Evolutionary conservation across 2,113 vertebrate species (phyloP).

Genomic region (Mesembrinibis cayennensis): DNA sequence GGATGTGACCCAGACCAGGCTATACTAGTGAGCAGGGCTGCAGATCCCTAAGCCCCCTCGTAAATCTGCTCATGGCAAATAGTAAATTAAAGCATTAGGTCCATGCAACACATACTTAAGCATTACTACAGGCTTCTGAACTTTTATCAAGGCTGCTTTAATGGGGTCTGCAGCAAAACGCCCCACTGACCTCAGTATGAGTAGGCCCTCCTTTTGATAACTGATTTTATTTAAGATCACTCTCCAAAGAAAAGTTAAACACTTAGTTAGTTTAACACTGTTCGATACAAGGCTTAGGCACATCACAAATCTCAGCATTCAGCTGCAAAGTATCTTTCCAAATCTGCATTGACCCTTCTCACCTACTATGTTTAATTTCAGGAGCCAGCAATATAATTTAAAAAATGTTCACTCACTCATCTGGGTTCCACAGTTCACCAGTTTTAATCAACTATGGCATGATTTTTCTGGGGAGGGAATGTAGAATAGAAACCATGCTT

Average conservation of each 20-base stretch:
- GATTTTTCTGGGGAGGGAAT: constrained; percentile 25
- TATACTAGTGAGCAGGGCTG: neutral
- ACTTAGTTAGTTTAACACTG: neutral
- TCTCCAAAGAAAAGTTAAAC: neutral
- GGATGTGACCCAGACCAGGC: neutral
- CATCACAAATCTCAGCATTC: neutral
- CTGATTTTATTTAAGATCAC: neutral
- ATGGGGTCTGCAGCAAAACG: neutral
- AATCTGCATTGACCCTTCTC: neutral
- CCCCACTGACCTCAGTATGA: neutral
- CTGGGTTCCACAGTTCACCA: neutral
- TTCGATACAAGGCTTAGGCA: neutral
- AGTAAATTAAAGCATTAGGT: neutral
- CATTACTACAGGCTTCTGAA: neutral
- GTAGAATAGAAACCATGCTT: neutral
- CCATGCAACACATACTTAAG: neutral
- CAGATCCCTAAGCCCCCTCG: neutral
- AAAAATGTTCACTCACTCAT: constrained; percentile 49
- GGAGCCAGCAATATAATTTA: neutral
- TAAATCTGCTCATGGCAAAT: neutral
- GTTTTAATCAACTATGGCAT: neutral
- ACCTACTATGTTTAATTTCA: neutral
- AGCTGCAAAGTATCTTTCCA: neutral
- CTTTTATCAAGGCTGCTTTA: neutral
- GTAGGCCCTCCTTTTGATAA: neutral